phyloP scores from a whole-genome alignment of 2,888 invertebrate species.

The Actias luna region DNA sequence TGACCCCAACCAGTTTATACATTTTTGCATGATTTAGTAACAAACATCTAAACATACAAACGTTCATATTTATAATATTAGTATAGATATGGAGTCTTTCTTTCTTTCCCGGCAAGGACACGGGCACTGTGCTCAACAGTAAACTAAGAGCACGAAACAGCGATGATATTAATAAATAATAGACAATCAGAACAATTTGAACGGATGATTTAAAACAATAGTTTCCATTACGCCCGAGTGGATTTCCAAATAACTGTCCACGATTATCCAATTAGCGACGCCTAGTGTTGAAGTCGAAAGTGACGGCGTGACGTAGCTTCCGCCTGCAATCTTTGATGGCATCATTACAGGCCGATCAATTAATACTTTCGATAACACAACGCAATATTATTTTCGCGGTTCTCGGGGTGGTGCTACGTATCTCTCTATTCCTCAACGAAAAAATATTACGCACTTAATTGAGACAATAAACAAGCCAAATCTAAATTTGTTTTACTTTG shows the following conservation, averaged over 20 bases:
- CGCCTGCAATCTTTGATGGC: conserved; percentile 25
- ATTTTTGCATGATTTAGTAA: too few species aligned
- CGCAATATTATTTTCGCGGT: conserved; percentile 37
- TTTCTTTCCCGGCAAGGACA: neutral
- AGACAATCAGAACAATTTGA: neutral
- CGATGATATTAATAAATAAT: neutral
- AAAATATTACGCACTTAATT: neutral
- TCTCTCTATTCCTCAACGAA: neutral
- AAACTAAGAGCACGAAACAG: neutral
- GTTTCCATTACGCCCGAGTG: conserved; percentile 6
- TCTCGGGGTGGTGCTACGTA: neutral
- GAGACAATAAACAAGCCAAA: neutral
- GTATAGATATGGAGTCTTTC: too few species aligned
- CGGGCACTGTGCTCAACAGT: neutral
- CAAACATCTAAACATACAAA: too few species aligned
- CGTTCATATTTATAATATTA: too few species aligned
- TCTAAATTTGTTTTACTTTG: neutral
- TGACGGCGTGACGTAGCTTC: conserved; percentile 32
- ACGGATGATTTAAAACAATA: conserved; percentile 4
- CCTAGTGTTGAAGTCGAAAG: conserved; percentile 31
- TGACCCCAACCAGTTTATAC: too few species aligned
- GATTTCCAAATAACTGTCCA: conserved; percentile 34
- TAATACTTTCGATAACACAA: conserved; percentile 41
- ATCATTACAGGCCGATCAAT: conserved; percentile 41
- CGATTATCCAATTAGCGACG: conserved; percentile 46